These are phyloP conservation scores for Falco concolor DNA, from an alignment of 2,797 vertebrate genomes.

Conservation along the genomic window DNA sequence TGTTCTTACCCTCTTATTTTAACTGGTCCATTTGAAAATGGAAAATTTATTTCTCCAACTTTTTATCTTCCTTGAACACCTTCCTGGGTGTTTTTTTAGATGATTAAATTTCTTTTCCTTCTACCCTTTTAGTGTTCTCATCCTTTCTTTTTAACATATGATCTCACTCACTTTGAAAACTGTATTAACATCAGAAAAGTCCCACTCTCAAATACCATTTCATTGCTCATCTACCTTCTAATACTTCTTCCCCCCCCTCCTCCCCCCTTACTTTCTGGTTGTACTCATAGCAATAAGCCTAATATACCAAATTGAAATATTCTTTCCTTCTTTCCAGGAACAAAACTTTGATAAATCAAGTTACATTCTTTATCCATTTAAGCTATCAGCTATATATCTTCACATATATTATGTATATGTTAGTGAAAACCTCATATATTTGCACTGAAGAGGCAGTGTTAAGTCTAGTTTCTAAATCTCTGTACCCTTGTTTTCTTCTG, in stretches of 20 bases:
- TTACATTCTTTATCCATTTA: not conserved
- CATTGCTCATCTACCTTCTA: not conserved
- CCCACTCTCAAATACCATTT: not conserved
- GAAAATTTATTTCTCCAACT: not conserved
- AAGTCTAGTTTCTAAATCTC: not conserved
- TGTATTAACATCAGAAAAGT: not conserved
- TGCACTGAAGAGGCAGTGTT: not conserved
- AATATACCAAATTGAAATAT: not conserved
- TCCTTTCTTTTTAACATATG: not conserved
- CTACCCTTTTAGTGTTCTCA: not conserved
- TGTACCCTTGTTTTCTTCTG: not conserved
- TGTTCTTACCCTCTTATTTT: constrained; percentile 7
- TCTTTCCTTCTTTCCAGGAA: not conserved
- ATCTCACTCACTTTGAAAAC: not conserved
- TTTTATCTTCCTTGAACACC: constrained; percentile 6
- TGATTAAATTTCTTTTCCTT: not conserved
- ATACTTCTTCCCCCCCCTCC: not conserved
- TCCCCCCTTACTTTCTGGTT: not conserved
- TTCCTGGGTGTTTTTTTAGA: not conserved
- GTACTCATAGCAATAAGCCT: not conserved
- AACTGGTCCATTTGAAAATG: not conserved
- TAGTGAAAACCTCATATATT: not conserved
- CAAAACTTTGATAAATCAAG: not conserved
- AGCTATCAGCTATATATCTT: not conserved
- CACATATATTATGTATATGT: not conserved